These are phyloP conservation scores for Pteromalus puparum DNA, from an alignment of 1,140 invertebrate genomes.

Conservation along the genomic window DNA sequence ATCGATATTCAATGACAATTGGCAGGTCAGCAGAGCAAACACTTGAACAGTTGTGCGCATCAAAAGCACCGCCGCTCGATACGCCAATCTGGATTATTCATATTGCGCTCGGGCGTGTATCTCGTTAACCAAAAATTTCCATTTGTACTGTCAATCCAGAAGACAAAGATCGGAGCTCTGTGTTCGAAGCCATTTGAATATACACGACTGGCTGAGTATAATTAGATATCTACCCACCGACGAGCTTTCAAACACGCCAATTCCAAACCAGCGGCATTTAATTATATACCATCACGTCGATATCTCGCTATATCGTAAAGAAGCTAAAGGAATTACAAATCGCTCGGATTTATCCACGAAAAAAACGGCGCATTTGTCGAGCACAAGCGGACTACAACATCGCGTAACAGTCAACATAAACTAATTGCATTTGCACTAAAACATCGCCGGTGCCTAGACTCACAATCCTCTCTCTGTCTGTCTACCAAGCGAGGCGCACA, in stretches of 20 bases:
- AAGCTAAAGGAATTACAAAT: too few species aligned
- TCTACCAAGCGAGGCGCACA: not conserved
- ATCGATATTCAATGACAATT: too few species aligned
- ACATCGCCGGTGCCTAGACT: not conserved
- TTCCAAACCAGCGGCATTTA: too few species aligned
- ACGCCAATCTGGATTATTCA: not conserved
- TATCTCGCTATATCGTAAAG: too few species aligned
- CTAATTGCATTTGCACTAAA: slow-evolving; percentile 11
- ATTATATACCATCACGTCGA: too few species aligned
- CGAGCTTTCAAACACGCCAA: too few species aligned
- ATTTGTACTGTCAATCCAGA: not conserved
- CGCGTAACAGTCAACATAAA: not conserved
- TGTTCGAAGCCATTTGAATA: not conserved
- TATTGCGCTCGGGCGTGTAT: not conserved
- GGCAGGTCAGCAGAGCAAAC: not conserved
- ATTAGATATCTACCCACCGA: too few species aligned
- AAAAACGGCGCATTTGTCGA: too few species aligned
- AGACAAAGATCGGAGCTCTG: not conserved
- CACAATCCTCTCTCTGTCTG: not conserved
- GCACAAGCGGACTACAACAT: too few species aligned
- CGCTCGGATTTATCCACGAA: too few species aligned
- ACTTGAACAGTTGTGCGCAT: not conserved
- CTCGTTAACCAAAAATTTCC: not conserved
- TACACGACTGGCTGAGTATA: too few species aligned
- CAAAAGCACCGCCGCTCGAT: not conserved